Conservation (phyloP, 2,888 invertebrate species). For the Prionchulus punctatus region DNA sequence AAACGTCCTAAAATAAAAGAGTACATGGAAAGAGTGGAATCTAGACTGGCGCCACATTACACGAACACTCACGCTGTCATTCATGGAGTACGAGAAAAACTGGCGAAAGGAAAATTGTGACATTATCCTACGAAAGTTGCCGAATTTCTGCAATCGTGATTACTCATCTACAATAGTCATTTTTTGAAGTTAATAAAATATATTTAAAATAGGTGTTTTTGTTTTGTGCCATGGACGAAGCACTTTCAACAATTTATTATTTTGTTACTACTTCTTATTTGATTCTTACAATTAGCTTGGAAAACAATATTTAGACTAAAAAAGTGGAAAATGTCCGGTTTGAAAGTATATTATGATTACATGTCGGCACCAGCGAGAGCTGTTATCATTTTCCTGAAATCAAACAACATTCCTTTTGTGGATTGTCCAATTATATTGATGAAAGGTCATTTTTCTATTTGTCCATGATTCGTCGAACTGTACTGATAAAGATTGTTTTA, state of each 20-base stretch:
- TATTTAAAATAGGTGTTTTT: no score
- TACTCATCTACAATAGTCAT: no score
- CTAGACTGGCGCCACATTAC: conserved; percentile 1
- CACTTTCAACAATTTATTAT: no score
- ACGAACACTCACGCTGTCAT: not conserved
- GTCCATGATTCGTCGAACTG: not conserved
- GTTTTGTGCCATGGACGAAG: no score
- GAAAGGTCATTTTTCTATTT: conserved; percentile 40
- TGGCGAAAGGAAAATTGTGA: not conserved
- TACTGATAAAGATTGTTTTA: conserved; percentile 11
- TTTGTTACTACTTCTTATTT: no score
- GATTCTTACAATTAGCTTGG: no score
- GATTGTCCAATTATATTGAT: conserved; percentile 46
- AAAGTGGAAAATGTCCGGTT: conserved; percentile 15
- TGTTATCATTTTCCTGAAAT: conserved; percentile 51
- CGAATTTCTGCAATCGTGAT: no score
- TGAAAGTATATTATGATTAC: conserved; percentile 49
- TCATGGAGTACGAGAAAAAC: not conserved
- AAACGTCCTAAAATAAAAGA: not conserved
- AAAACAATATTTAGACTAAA: no score
- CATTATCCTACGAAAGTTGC: no score
- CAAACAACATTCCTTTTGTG: conserved; percentile 48
- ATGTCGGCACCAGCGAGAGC: conserved; percentile 60
- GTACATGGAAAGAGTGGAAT: conserved; percentile 1
- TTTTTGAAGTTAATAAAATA: no score